Evolutionary conservation across 2,113 vertebrate genomes (phyloP), one percentile per base, ranked within the genome.

Genomic region (Bufo bufo): DNA sequence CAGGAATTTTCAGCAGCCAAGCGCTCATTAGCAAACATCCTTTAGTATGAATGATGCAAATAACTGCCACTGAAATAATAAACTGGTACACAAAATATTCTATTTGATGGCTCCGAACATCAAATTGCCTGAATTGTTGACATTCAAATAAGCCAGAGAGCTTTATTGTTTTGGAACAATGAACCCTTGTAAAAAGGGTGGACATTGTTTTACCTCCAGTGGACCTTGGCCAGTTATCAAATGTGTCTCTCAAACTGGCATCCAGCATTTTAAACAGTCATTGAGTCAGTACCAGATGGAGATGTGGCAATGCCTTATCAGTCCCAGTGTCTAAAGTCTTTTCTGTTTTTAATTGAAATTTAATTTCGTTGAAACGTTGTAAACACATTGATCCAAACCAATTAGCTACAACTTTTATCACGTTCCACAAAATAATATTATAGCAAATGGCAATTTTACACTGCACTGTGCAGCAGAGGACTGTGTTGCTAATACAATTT

Each of bases 61-160:
- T 97, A 96, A 97, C 97, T 97, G 96, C 95, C 94, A 95, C 94
- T 96, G 95, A 96, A 96, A 96, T 95, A 95, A 96, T 95, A 94
- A 95, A 96, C 94, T 96, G 94, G 95, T 96, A 95, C 94, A 96
- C 94, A 96, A 96, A 96, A 96, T 95, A 96, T 96, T 96, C 96
- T 96, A 96, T 95, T 96, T 96, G 95, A 96, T 95, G 93, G 94
- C 94, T 94, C 94, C 92, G 95, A 95, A 96, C 95, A 96, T 95
- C 95, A 96, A 95, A 94, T 96, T 95, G 96, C 94, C 93, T 95
- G 94, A 95, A 95, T 95, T 96, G 95, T 94, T 96, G 95, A 96
- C 95, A 95, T 96, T 96, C 95, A 96, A 95, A 96, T 95, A 94
- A 96, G 94, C 93, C 93, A 94, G 94, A 95, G 94, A 93, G 94